Conservation (phyloP, 2,888 invertebrate genomes). For the Hirtodrosophila histrioides region DNA sequence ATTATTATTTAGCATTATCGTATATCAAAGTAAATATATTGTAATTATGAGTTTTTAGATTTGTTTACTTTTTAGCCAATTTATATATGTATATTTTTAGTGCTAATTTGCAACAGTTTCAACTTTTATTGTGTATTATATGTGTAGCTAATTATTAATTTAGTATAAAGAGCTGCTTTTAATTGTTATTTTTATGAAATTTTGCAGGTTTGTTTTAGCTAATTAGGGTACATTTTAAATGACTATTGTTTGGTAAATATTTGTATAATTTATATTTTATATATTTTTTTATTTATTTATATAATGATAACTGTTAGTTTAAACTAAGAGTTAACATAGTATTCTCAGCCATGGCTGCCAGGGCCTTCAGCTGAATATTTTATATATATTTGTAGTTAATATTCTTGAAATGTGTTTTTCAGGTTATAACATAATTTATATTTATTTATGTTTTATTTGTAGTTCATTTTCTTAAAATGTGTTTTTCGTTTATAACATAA, state of each 20-base stretch:
- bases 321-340: too few relatives aligned
- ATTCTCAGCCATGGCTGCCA: too few relatives aligned
- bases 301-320: too few relatives aligned
- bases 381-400: background rate
- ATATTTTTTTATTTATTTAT: too few relatives aligned
- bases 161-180: background rate
- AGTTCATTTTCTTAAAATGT: background rate
- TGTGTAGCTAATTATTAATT: background rate
- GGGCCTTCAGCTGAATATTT: too few relatives aligned
- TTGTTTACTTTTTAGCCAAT: background rate
- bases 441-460: too few relatives aligned
- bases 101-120: background rate
- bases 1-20: conserved; percentile 7
- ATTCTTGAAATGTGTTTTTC: background rate
- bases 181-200: background rate
- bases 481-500: too few relatives aligned
- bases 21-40: background rate
- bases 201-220: background rate
- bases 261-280: too few relatives aligned
- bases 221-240: background rate
- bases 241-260: background rate
- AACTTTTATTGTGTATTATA: conserved; percentile 3
- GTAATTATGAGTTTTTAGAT: background rate
- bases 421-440: too few relatives aligned
- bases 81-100: background rate